Conservation (phyloP, 2,888 invertebrate species). For the Byasa hedistus region DNA sequence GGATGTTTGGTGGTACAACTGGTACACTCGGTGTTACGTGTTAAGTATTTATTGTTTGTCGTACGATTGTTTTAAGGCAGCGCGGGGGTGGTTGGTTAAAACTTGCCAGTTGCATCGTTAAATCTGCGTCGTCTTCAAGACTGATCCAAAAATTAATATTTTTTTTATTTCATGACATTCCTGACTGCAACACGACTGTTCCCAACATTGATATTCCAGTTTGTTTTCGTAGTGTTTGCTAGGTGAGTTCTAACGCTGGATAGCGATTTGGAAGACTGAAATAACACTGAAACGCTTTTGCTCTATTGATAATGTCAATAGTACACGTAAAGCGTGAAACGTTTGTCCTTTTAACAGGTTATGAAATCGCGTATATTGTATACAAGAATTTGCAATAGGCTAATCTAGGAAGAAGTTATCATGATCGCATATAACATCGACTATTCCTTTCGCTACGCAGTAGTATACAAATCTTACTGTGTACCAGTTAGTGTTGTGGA, state of each 20-base stretch:
- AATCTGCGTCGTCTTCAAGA: conserved; percentile 69
- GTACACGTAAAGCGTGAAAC: conserved; percentile 54
- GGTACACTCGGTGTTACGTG: conserved; percentile 45
- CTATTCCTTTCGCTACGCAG: too few species aligned
- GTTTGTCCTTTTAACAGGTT: conserved; percentile 32
- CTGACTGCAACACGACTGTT: conserved; percentile 38
- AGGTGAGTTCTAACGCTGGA: conserved; percentile 48
- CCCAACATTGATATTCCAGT: conserved; percentile 32
- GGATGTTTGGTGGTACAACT: conserved; percentile 6
- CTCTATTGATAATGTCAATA: conserved; percentile 71
- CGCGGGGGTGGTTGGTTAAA: conserved; percentile 41
- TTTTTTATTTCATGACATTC: conserved; percentile 60
- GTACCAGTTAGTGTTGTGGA: too few species aligned
- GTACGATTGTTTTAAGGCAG: conserved; percentile 39
- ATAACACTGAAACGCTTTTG: conserved; percentile 56
- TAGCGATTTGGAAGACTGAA: conserved; percentile 58
- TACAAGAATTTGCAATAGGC: conserved; percentile 1
- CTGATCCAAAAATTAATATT: conserved; percentile 74
- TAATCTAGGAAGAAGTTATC: too few species aligned
- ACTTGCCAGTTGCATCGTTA: conserved; percentile 51
- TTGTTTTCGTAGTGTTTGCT: conserved; percentile 49
- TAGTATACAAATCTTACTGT: too few species aligned
- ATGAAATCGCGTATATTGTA: conserved; percentile 31
- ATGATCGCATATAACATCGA: too few species aligned
- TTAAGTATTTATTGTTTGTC: conserved; percentile 74